Evolutionary conservation across 2,888 invertebrate species (phyloP).

Genomic region (Caenorhabditis zanzibari): DNA sequence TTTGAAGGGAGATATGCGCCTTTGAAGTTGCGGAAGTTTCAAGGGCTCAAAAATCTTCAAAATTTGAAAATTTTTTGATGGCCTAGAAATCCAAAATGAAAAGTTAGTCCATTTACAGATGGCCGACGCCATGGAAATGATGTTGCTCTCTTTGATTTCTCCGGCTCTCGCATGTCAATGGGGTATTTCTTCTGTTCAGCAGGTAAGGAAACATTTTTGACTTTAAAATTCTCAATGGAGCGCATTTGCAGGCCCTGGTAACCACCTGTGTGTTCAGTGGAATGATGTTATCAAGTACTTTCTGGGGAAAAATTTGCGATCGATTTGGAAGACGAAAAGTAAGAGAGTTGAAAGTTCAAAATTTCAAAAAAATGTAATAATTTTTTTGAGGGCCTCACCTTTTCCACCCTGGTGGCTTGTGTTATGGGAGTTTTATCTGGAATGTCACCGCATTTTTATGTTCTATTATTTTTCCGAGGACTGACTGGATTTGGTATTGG

Average conservation of each 20-base stretch:
- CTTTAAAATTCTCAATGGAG: not conserved
- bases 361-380: conserved; percentile 58
- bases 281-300: conserved; percentile 97
- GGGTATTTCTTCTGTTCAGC: conserved; percentile 88
- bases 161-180: conserved; percentile 96
- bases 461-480: conserved; percentile 93
- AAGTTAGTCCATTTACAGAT: conserved; percentile 89
- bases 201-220: conserved; percentile 44
- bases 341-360: not conserved
- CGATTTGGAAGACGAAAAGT: conserved; percentile 79
- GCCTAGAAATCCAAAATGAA: not conserved
- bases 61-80: not conserved
- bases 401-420: conserved; percentile 93
- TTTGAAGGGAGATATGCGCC: not conserved
- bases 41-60: too few species aligned
- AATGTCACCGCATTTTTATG: conserved; percentile 93
- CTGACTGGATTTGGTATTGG: conserved; percentile 97
- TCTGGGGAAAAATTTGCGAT: conserved; percentile 96
- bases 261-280: conserved; percentile 94
- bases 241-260: conserved; percentile 89
- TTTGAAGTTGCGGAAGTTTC: too few species aligned
- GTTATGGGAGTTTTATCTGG: conserved; percentile 94
- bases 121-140: conserved; percentile 99
- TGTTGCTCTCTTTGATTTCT: conserved; percentile 93
- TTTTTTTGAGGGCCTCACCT: conserved; percentile 89